These are phyloP conservation scores for Pluvianellus socialis DNA, from an alignment of 2,113 vertebrate species.

Conservation along the genomic window DNA sequence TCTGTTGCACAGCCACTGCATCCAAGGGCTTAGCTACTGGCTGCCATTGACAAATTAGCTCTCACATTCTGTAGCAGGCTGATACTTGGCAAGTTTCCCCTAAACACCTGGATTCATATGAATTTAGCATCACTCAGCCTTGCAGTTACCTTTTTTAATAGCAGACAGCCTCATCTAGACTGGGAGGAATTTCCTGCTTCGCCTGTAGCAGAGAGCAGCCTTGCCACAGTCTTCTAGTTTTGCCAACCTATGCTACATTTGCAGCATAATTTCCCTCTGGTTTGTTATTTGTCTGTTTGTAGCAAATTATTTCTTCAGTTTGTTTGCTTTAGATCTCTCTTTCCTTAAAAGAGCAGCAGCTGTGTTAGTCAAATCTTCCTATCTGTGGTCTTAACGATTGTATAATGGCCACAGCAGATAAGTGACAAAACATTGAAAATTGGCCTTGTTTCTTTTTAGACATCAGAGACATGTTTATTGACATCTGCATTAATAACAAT, in stretches of 20 bases:
- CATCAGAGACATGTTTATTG: slow-evolving; percentile 11
- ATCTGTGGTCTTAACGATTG: slow-evolving; percentile 7
- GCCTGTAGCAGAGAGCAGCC: neutral
- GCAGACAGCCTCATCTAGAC: neutral
- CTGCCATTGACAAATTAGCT: neutral
- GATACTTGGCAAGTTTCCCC: neutral
- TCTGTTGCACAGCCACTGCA: neutral
- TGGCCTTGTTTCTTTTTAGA: slow-evolving; percentile 22
- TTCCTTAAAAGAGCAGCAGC: slow-evolving; percentile 3
- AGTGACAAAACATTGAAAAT: slow-evolving; percentile 28
- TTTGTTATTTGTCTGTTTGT: neutral
- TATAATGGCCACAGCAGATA: neutral
- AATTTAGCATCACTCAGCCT: neutral
- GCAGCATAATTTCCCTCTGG: neutral
- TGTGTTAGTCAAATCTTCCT: neutral
- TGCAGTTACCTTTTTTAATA: neutral
- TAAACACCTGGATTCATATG: neutral
- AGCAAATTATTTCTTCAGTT: slow-evolving; percentile 3
- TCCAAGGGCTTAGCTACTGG: neutral
- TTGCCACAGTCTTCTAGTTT: neutral
- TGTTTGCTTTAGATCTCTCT: neutral
- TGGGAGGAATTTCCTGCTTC: neutral
- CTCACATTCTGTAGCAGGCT: neutral
- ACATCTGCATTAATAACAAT: slow-evolving; percentile 26
- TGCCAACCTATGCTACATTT: neutral